Evolutionary conservation across 2,888 invertebrate species (phyloP).

Genomic region (Lottia scabra): DNA sequence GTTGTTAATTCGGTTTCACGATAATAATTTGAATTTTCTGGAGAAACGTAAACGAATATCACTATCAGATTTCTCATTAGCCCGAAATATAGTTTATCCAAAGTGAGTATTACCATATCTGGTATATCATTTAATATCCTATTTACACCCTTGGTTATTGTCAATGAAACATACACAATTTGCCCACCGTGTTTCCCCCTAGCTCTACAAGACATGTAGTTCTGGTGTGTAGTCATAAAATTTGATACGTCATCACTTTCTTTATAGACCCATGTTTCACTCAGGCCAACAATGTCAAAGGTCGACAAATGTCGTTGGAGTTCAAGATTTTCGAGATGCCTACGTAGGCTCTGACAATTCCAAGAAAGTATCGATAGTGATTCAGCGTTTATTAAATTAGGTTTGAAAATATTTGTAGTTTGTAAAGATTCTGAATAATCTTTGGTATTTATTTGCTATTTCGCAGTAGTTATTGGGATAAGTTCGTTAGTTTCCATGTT

Average conservation of each 20-base stretch:
- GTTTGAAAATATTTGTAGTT: too few species aligned
- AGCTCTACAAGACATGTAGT: not conserved
- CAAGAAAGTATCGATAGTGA: not conserved
- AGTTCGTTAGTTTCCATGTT: not conserved
- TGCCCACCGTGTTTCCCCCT: not conserved
- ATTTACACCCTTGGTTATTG: not conserved
- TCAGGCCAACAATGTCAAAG: not conserved
- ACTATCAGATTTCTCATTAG: not conserved
- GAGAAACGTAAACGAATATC: not conserved
- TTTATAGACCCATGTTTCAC: not conserved
- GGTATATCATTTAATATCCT: not conserved
- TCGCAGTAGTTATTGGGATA: not conserved
- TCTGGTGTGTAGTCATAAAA: not conserved
- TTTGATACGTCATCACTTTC: not conserved
- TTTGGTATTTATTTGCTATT: not conserved
- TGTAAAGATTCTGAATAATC: too few species aligned
- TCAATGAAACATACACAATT: not conserved
- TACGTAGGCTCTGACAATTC: not conserved
- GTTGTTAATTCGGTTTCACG: not conserved
- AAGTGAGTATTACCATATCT: not conserved
- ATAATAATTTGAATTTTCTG: not conserved
- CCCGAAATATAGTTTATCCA: not conserved
- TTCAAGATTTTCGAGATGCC: not conserved
- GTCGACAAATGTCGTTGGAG: not conserved
- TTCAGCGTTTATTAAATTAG: not conserved